Evolutionary conservation across 1,140 invertebrate genomes (phyloP).

Genomic region (Mercenaria mercenaria): DNA sequence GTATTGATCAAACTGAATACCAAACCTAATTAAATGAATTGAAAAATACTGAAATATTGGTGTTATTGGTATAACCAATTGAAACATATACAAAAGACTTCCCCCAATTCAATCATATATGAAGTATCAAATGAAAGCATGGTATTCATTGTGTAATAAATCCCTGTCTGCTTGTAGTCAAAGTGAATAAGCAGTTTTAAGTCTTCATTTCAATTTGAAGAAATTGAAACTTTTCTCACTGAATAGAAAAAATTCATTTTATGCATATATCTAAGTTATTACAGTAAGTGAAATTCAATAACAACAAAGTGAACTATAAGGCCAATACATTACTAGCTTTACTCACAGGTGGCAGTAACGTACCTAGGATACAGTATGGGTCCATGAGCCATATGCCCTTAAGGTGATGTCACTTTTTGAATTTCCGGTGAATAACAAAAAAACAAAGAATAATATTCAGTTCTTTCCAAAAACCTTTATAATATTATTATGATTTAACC

Average conservation of each 20-base stretch:
- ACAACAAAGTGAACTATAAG: not conserved
- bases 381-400: no score
- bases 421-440: no score
- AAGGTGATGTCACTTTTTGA: no score
- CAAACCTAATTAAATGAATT: not conserved
- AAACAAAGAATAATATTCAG: no score
- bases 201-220: not conserved
- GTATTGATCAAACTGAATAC: constrained; percentile 10
- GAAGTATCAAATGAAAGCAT: not conserved
- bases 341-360: no score
- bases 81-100: not conserved
- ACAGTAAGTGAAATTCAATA: not conserved
- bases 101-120: not conserved
- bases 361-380: no score
- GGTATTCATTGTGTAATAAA: not conserved
- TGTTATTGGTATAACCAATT: not conserved
- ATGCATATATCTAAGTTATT: not conserved
- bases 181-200: not conserved
- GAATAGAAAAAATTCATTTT: not conserved
- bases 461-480: no score
- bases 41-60: not conserved
- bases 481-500: no score
- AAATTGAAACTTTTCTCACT: not conserved
- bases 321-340: no score
- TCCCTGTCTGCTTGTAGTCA: not conserved